phyloP scores from a whole-genome alignment of 1,140 invertebrate genomes.

The Pseudomyrmex concolor region DNA sequence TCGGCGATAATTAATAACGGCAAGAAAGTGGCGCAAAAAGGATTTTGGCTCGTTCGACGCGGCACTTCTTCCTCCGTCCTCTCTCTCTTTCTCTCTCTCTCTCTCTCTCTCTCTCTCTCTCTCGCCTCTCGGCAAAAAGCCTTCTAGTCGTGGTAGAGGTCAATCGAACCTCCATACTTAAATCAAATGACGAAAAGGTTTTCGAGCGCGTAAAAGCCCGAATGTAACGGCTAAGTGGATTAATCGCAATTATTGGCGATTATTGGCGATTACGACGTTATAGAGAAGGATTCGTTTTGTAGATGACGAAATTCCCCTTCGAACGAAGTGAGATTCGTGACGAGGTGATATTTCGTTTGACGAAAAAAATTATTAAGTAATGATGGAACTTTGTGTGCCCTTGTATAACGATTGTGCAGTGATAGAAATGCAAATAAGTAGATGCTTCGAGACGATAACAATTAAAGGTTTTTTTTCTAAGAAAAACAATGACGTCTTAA shows the following conservation, averaged over 20 bases:
- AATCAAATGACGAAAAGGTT: constrained; percentile 57
- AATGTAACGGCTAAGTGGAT: constrained; percentile 52
- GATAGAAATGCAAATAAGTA: constrained; percentile 3
- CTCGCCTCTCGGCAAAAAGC: constrained; percentile 23
- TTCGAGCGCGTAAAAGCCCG: constrained; percentile 34
- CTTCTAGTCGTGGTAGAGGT: constrained; percentile 6
- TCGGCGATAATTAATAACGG: constrained; percentile 65
- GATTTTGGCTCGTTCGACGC: constrained; percentile 39
- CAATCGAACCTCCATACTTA: constrained; percentile 41
- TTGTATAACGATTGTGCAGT: background rate
- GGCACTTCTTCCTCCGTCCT: constrained; percentile 24
- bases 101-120: no score
- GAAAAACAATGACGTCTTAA: background rate
- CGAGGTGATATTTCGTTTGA: background rate
- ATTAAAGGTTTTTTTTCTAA: background rate
- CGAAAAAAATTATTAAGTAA: constrained; percentile 45
- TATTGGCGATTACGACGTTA: constrained; percentile 16
- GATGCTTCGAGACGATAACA: background rate
- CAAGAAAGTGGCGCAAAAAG: constrained; percentile 36
- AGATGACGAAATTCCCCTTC: constrained; percentile 14
- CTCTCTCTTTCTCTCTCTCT: no score
- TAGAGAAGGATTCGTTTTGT: constrained; percentile 1
- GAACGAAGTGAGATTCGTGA: background rate
- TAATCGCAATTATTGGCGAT: constrained; percentile 51
- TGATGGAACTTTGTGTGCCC: background rate